Evolutionary conservation across 2,888 invertebrate species (phyloP), one percentile per base, ranked within the genome.

Genomic region (Drosophila imparisetae): DNA sequence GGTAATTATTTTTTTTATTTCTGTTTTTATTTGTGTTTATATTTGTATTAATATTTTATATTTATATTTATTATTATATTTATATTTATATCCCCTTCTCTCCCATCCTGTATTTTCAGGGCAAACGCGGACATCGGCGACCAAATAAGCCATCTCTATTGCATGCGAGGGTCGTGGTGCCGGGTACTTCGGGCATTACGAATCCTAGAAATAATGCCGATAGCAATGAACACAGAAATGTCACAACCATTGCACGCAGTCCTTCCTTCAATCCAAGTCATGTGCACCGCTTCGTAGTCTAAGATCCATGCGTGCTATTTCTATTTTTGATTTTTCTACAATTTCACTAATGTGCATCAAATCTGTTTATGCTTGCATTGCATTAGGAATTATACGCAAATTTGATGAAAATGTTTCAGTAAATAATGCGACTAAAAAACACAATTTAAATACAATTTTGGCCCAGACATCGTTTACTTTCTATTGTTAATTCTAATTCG

Each of bases 241-340:
- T 72, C 48, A 75, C 67, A 29, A 77, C 61, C 40, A 83, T 88
- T 60, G 79, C 76, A 63, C 90, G 85, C 60, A 89, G 84, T 70
- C 89, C 89, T 60, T 90, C 90, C 70, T 86, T 91, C 30, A 92
- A 92, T 77, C 90, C 91, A 81, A 92, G 90, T 90, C 92, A 92
- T 86, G 90, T 92, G n/a, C 91, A 92, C 83, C 92, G 92, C 66
- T 89, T 92, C 74, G 88, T 92, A 66, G 90, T 92, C 66, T 92
- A 80, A 90, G 45, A n/a, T 42, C 45, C 61, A 68, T 54, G 29
- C 24, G 65, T 58, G 55, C 60, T 55, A 54, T 24, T 40, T 67
- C 36, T 60, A 68, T 59, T 65, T 76, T 72, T 61, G 66, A 72
- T 82, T 61, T 69, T 45, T 24, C 15, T 24, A 24, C 45, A 38